phyloP scores from a whole-genome alignment of 2,113 vertebrate species.

The human (Homo sapiens) region DNA sequence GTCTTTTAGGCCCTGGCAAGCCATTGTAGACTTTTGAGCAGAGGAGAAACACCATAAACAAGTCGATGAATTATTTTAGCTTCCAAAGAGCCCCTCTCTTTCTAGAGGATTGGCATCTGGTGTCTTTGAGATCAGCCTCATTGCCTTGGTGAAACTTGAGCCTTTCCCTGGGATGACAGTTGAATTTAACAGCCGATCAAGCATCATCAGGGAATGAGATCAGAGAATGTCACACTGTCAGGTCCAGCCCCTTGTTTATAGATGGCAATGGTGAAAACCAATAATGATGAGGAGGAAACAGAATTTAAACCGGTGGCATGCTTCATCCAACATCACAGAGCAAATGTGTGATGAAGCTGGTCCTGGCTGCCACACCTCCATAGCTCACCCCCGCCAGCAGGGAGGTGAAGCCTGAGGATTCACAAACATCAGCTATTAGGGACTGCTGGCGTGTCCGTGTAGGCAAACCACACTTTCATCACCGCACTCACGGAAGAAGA shows the following conservation, averaged over 20 bases:
- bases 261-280: not conserved
- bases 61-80: not conserved
- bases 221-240: not conserved
- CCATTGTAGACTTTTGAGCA: not conserved
- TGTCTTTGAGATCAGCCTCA: not conserved
- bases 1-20: not conserved
- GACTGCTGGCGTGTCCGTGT: not conserved
- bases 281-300: too few relatives aligned
- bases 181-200: not conserved
- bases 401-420: not conserved
- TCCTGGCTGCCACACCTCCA: not conserved
- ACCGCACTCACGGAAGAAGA: accelerated
- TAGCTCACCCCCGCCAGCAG: not conserved
- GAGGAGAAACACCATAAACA: not conserved
- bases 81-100: not conserved
- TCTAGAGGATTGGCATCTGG: not conserved
- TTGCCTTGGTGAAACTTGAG: not conserved
- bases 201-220: not conserved
- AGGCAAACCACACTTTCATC: not conserved
- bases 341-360: not conserved
- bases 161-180: not conserved
- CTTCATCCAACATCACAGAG: not conserved
- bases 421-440: not conserved
- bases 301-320: not conserved
- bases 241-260: not conserved